Evolutionary conservation across 2,113 vertebrate species (phyloP), one percentile per base, ranked within the genome.

Genomic region (Ariopsis seemanni): DNA sequence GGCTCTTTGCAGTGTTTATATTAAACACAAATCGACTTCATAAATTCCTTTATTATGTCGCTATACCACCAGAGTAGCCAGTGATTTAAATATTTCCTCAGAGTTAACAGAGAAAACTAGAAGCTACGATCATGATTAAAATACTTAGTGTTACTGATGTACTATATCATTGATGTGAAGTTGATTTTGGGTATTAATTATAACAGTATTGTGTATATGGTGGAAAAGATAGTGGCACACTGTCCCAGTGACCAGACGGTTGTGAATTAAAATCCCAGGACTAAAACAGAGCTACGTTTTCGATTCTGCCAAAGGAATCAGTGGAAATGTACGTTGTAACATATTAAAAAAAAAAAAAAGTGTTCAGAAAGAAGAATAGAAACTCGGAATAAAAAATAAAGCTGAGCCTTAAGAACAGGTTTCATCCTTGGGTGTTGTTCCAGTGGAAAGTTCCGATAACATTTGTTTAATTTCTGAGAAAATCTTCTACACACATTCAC

Each of bases 371-470:
- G 18, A 8, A 71, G 67, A 30, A 22, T 22, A 50, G 72, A 25
- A 52, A 75, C 18, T 20, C 30, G 6, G 18, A 71, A 71, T 71
- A 1, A 34, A 34, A 34, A 34, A 5, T 17, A 71, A 14, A 18
- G 4, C 20, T 12, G 10, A 75, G 72, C 48, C 11, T 12, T n/a
- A 77, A 53, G 50, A 52, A n/a, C 22, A 7, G 75, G 75, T 83
- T 83, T 53, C 50, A 0, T 27, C 52, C 8, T 60, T 6, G 0
- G 30, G 34, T 72, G 22, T 50, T 71, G 27, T 77, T 57, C 62
- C 80, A 62, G 52, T 90, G 87, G 84, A 90, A 88, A 86, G 11
- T 75, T 84, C 8, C 55, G 48, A 62, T 79, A 57, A 78, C n/a
- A 27, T 55, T n/a, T 80, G 62, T 79, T 75, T 75, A 27, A 14